Conservation (phyloP, 2,888 invertebrate species). For the Eupithecia dodoneata region DNA sequence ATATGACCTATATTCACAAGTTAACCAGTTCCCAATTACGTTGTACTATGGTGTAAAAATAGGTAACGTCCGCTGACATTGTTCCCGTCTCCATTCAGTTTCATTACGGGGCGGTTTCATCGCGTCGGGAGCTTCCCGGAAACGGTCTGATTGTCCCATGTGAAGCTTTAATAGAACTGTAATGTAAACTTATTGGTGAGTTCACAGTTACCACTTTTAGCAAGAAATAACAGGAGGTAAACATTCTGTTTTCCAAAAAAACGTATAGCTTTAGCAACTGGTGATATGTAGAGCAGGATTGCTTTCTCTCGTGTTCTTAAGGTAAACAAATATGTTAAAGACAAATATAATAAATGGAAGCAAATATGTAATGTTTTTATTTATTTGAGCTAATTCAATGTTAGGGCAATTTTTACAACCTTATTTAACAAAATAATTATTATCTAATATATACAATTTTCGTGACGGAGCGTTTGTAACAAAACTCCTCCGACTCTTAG, state of each 20-base stretch:
- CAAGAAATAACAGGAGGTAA: not conserved
- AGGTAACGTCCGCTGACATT: not conserved
- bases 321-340: no score
- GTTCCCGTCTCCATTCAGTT: conserved; percentile 27
- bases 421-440: not conserved
- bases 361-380: no score
- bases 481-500: no score
- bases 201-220: not conserved
- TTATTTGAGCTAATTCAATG: not conserved
- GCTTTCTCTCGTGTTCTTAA: not conserved
- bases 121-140: conserved; percentile 29
- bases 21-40: not conserved
- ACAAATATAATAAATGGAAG: no score
- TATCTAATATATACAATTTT: no score
- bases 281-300: not conserved
- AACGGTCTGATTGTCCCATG: conserved; percentile 35
- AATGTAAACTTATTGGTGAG: conserved; percentile 6
- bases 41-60: not conserved
- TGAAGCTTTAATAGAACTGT: conserved; percentile 24
- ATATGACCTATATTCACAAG: no score
- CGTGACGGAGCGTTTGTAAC: no score
- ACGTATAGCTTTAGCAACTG: not conserved
- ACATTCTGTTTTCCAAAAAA: not conserved
- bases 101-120: conserved; percentile 36
- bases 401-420: not conserved